Evolutionary conservation across 2,888 invertebrate species (phyloP).

Genomic region (Catocala sponsa): DNA sequence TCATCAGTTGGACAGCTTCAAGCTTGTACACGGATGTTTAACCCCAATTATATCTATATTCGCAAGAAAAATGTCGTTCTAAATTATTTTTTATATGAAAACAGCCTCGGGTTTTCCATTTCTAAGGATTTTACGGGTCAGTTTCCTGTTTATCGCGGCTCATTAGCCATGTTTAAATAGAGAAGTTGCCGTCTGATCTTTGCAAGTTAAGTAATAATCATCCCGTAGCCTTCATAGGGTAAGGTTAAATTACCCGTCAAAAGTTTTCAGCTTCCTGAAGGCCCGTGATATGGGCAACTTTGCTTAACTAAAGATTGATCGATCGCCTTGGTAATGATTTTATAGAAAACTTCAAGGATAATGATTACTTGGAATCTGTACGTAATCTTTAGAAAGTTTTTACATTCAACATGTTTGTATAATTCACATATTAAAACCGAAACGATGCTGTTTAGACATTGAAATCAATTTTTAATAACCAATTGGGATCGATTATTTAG

Average conservation of each 20-base stretch:
- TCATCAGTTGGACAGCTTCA: too few relatives aligned
- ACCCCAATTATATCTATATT: too few relatives aligned
- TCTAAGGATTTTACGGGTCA: neutral
- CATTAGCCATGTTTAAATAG: conserved; percentile 5
- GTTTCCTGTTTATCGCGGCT: conserved; percentile 1
- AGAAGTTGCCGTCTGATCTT: conserved; percentile 5
- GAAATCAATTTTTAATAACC: too few relatives aligned
- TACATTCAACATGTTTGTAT: too few relatives aligned
- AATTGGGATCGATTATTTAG: too few relatives aligned
- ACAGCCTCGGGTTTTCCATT: neutral
- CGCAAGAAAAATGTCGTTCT: too few relatives aligned
- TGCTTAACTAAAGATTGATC: conserved; percentile 3
- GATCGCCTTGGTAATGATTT: neutral
- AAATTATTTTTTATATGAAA: too few relatives aligned
- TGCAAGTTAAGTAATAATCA: neutral
- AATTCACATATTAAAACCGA: too few relatives aligned
- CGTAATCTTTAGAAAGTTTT: too few relatives aligned
- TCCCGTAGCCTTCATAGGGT: neutral
- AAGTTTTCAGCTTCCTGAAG: neutral
- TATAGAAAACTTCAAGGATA: neutral
- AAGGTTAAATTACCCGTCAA: neutral
- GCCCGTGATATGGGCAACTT: neutral
- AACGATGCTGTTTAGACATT: too few relatives aligned
- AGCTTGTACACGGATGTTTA: too few relatives aligned
- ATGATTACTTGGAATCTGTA: neutral